A percentile compares a stretch with the other conserved stretches of the same genome.
phyloP scores from a whole-genome alignment of 53 echinoderm and acorn worm genomes.

The Crossaster papposus region DNA sequence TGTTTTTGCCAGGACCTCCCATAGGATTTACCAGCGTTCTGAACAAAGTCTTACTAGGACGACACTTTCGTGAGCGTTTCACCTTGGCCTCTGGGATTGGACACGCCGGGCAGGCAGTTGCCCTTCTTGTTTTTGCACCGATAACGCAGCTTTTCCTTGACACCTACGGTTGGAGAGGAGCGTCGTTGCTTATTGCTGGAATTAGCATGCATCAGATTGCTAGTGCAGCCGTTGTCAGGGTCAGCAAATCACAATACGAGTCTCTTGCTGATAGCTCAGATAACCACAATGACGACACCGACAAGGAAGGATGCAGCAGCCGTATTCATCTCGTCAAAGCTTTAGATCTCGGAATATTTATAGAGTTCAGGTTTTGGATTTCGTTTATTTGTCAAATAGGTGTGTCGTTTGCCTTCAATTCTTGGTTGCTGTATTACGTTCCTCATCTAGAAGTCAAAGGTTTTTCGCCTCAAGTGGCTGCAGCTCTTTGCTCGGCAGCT shows the following conservation, averaged over 20 bases:
- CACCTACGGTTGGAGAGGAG: constrained; percentile 19
- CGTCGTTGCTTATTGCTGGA: neutral
- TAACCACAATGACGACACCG: too few relatives aligned
- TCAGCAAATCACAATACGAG: neutral
- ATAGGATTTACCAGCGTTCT: neutral
- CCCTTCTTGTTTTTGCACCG: too few relatives aligned
- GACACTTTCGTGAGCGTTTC: neutral
- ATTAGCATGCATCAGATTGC: neutral
- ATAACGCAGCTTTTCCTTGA: constrained; percentile 10
- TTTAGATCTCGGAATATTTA: neutral
- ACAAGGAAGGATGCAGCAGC: neutral
- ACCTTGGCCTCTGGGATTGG: neutral
- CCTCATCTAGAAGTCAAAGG: constrained; percentile 4
- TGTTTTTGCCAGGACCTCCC: neutral
- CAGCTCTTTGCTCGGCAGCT: constrained; percentile 2
- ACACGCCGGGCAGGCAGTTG: neutral
- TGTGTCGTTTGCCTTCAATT: neutral
- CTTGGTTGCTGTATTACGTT: constrained; percentile 20
- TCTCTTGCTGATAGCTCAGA: neutral
- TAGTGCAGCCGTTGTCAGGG: neutral
- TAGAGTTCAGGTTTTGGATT: constrained; percentile 10
- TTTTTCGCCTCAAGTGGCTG: constrained; percentile 11
- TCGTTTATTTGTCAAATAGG: neutral
- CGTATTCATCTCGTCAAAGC: neutral
- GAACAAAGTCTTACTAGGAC: neutral